Conservation (phyloP, 1,140 invertebrate species). For the Mycetomoellerius zeteki region DNA sequence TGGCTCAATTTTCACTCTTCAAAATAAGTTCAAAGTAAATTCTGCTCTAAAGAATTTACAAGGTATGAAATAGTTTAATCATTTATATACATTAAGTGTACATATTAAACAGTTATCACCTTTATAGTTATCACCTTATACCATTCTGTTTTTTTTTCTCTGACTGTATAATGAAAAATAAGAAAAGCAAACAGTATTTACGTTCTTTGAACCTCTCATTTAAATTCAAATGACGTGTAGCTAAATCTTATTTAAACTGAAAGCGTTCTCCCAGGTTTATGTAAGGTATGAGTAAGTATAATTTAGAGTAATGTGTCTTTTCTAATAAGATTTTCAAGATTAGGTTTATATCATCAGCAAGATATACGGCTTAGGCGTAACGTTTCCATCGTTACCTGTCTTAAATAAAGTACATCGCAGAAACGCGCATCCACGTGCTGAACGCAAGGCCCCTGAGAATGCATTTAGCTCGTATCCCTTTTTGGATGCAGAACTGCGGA, state of each 20-base stretch:
- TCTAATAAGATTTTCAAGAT: constrained; percentile 54
- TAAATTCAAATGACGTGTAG: background rate
- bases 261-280: background rate
- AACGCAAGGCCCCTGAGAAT: background rate
- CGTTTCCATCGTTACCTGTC: constrained; percentile 30
- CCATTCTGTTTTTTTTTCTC: too few relatives aligned
- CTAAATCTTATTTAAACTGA: constrained; percentile 13
- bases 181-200: background rate
- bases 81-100: too few relatives aligned
- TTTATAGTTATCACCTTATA: too few relatives aligned
- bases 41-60: too few relatives aligned
- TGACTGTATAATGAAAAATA: background rate
- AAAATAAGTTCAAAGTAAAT: too few relatives aligned
- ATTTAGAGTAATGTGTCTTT: constrained; percentile 37
- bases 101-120: too few relatives aligned
- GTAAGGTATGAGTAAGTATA: constrained; percentile 12
- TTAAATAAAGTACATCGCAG: constrained; percentile 26
- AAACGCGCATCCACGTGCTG: background rate
- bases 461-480: constrained; percentile 26
- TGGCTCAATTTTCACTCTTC: too few relatives aligned
- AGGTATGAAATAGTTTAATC: too few relatives aligned
- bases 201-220: background rate
- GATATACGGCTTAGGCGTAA: constrained; percentile 20
- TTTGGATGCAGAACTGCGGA: constrained; percentile 40
- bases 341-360: constrained; percentile 38